Evolutionary conservation across 2,888 invertebrate species (phyloP), one percentile per base, ranked within the genome.

Genomic region (Sinodicranocentrus sp.): DNA sequence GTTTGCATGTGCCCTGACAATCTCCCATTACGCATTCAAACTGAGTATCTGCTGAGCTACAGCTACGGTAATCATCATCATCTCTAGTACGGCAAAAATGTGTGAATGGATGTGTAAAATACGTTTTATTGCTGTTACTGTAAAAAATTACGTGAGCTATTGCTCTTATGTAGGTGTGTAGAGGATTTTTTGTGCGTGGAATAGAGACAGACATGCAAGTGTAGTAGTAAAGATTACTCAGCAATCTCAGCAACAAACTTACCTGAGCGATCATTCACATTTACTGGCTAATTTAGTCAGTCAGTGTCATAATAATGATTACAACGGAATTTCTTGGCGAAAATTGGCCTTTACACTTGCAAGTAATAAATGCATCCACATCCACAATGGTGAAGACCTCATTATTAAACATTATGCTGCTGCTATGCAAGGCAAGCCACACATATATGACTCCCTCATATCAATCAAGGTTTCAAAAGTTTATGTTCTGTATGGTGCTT

Each of bases 101-200:
- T 65, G 75, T 28, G 75, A 75, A 75, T 52, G 54, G 52, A 75
- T 75, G 75, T 52, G 63, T 65, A 65, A 65, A 65, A 75, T 52
- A 52, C 61, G 25, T 73, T 73, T 75, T 75, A 75, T 65, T 75
- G 65, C 75, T 65, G 28, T 75, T 75, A 63, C 75, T 75, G 65
- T 65, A 75, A 63, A 71, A 75, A 52, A 33, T 75, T 65, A 75
- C 75, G 75, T 75, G 75, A 75, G 65, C 65, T 52, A 52, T 54
- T 75, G 75, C 75, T 59, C 63, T 48, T 25, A 52, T n/a, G 10
- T 5, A 59, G 25, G 17, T 26, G 23, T 59, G 63, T 17, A 39
- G 39, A 39, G 8, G 13, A 39, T 39, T 39, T 39, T 39, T 39
- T 39, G 39, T n/a, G n/a, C n/a, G n/a, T n/a, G n/a, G n/a, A n/a